A percentile compares a stretch with the other conserved stretches of the same genome.
Evolutionary conservation across 2,888 invertebrate species (phyloP).

Genomic region (Acanthoscelides obtectus): DNA sequence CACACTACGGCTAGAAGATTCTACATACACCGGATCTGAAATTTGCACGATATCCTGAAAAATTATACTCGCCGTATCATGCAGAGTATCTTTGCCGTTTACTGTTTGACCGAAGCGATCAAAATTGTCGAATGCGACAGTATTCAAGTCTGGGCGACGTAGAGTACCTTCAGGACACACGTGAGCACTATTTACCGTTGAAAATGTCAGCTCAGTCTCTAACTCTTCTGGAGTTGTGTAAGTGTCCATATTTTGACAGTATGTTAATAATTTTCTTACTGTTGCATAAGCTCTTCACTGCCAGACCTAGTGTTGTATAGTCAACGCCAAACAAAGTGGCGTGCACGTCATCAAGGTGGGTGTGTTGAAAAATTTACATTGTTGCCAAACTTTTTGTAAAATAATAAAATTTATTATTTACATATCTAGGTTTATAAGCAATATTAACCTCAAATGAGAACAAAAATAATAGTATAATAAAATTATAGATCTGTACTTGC

Average conservation of each 20-base stretch:
- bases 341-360: too few species aligned
- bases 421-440: too few species aligned
- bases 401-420: too few species aligned
- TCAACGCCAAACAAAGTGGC: too few species aligned
- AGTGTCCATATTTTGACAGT: slow-evolving; percentile 18
- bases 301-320: too few species aligned
- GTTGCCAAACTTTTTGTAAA: too few species aligned
- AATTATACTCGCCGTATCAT: slow-evolving; percentile 33
- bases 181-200: slow-evolving; percentile 5
- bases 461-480: too few species aligned
- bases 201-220: slow-evolving; percentile 17
- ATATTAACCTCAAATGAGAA: too few species aligned
- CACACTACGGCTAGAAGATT: too few species aligned
- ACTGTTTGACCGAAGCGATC: slow-evolving; percentile 28
- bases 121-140: slow-evolving; percentile 19
- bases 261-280: slow-evolving; percentile 14
- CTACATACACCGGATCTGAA: slow-evolving; percentile 3
- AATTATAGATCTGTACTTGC: too few species aligned
- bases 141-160: slow-evolving; percentile 23
- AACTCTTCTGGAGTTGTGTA: slow-evolving; percentile 13
- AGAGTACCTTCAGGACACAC: slow-evolving; percentile 33
- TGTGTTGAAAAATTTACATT: too few species aligned
- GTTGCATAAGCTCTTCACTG: too few species aligned
- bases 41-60: slow-evolving; percentile 24
- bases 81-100: slow-evolving; percentile 23